Evolutionary conservation across 1,140 invertebrate genomes (phyloP), one percentile per base, ranked within the genome.

Genomic region (Eriosoma lanigerum): DNA sequence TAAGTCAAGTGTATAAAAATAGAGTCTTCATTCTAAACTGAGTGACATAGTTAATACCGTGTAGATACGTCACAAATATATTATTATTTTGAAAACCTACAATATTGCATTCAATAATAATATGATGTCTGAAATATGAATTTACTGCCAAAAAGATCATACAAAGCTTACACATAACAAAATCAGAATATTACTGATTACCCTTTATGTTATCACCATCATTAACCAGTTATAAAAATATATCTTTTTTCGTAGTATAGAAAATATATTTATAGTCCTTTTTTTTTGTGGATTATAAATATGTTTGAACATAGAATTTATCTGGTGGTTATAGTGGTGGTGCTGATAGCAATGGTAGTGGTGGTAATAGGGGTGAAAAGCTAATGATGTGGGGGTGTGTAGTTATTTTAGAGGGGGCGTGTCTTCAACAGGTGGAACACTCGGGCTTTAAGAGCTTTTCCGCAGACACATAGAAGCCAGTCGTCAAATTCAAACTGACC

Each of bases 361-460:
- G n/a, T 46, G 24, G 24, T 21, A 68, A 12, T 54, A 17, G 52
- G 70, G 70, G 70, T 52, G 70, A 19, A 73, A 73, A 73, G 50
- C n/a, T 76, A 76, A 68, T 68, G 66, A 68, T 13, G 21, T n/a
- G 38, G 66, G 66, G 66, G 66, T 48, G 66, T 68, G 13, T 21
- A 66, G 64, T n/a, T 44, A 44, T 66, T 68, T 48, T 24, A 29
- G 1, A n/a, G 38, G 5, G 60, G 75, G 75, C 75, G 75, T 78
- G 75, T 78, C 75, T 60, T 78, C 75, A 78, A 78, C 75, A 78
- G 75, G 75, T 78, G 75, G 56, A 0, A 48, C 46, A 62, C 52
- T 78, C 21, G 56, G 56, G 75, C 56, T 78, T 78, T 60, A 78
- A 78, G 75, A 78, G 75, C 54, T 78, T 75, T 78, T 32, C 56